Evolutionary conservation across 92 coral and sea anemone species (phyloP).

Genomic region (Desmophyllum pertusum): DNA sequence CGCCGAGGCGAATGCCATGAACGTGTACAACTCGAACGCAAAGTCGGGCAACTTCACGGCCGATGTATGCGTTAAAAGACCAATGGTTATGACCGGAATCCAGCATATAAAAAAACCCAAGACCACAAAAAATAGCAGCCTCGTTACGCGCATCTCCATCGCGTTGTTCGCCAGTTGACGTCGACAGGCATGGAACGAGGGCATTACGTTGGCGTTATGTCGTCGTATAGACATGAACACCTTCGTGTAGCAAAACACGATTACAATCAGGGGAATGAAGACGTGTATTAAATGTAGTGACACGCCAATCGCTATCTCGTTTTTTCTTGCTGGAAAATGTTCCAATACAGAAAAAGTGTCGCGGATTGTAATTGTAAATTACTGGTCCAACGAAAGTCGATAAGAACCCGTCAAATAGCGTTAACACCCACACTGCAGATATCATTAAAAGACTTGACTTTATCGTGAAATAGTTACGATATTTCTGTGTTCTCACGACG

Average conservation of each 20-base stretch:
- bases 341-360: conserved; percentile 32
- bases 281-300: conserved; percentile 35
- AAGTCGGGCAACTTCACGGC: conserved; percentile 1
- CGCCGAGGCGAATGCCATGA: conserved; percentile 27
- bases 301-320: conserved; percentile 22
- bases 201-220: conserved; percentile 23
- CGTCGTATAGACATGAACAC: conserved; percentile 29
- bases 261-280: conserved; percentile 24
- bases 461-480: conserved; percentile 16
- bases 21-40: conserved; percentile 29
- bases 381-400: conserved; percentile 48
- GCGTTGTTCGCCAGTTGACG: conserved; percentile 6
- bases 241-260: conserved; percentile 19
- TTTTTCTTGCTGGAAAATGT: conserved; percentile 9
- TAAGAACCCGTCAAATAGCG: conserved; percentile 19
- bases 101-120: conserved; percentile 35
- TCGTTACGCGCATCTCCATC: conserved; percentile 43
- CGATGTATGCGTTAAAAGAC: conserved; percentile 26
- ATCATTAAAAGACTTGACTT: conserved; percentile 17
- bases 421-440: conserved; percentile 12
- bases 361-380: conserved; percentile 34
- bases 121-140: conserved; percentile 28
- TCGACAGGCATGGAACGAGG: conserved; percentile 29
- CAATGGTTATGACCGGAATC: conserved; percentile 42
- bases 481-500: conserved; percentile 10